Percentiles rank a stretch among this genome's conserved stretches.
phyloP scores from a whole-genome alignment of 2,113 vertebrate genomes.

The Xiphophorus maculatus region DNA sequence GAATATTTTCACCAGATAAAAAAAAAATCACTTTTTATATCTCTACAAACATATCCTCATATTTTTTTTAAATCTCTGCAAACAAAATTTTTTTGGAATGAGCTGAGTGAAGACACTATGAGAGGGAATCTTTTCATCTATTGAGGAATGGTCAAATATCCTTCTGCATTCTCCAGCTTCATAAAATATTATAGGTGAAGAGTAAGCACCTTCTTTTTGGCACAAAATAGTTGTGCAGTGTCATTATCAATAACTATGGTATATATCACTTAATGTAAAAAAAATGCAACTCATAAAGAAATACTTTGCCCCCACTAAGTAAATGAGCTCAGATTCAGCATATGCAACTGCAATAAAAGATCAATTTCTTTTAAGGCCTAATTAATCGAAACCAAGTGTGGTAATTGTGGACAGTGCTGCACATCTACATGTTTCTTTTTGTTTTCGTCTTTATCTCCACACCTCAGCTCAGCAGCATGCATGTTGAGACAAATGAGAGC shows the following conservation, averaged over 20 bases:
- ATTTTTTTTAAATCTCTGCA: too few relatives aligned
- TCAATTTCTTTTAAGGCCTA: background rate
- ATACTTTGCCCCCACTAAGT: too few relatives aligned
- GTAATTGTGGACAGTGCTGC: background rate
- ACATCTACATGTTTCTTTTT: background rate
- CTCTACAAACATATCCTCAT: too few relatives aligned
- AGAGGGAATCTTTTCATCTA: background rate
- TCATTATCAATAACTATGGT: background rate
- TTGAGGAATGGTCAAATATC: background rate
- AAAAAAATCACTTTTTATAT: too few relatives aligned
- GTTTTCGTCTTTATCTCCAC: constrained; percentile 89
- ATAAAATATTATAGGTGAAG: background rate
- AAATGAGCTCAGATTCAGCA: too few relatives aligned
- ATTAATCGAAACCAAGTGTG: background rate
- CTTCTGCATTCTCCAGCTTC: background rate
- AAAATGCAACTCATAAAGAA: background rate
- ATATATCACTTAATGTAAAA: background rate
- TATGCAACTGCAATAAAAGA: background rate
- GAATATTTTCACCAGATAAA: too few relatives aligned
- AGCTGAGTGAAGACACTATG: background rate
- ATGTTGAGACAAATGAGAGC: constrained; percentile 88
- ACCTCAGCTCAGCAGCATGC: constrained; percentile 93
- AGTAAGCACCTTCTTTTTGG: background rate
- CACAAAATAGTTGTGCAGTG: too few relatives aligned
- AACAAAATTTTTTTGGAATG: too few relatives aligned